Evolutionary conservation across 1,140 invertebrate species (phyloP), one percentile per base, ranked within the genome.

Genomic region (Cotesia typhae): DNA sequence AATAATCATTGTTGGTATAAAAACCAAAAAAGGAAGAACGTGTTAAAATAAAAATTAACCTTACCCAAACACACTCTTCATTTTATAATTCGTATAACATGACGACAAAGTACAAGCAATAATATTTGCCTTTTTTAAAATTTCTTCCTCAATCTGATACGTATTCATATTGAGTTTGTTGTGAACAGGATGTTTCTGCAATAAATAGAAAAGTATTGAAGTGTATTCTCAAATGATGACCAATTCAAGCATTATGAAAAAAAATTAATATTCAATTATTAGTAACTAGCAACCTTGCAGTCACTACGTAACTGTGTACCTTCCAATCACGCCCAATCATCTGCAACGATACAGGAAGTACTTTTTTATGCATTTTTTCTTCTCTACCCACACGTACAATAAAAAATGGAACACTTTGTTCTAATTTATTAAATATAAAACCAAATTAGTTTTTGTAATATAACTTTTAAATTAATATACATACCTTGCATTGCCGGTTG

Each of bases 371-470:
- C 84, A 91, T 90, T 12, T 82, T 80, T 64, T 89, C 88, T 37
- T 66, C 60, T 20, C 87, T 85, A 0, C 91, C 91, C 75, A 90
- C 88, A 71, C 91, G 87, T 6, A 91, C 90, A 84, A 91, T 85
- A 68, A 85, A 85, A 69, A 91, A 89, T 38, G 85, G 14, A 35
- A 61, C 5, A 7, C 6, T 10, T 17, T 61, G 14, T 2, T 17
- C 59, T 61, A 20, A 59, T 28, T 28, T 28, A 61, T 57, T 6
- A 14, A 17, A 57, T 4, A 20, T 4, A 35, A 65, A 37, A 14
- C 3, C 47, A 28, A 28, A 65, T 65, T 7, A 65, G 14, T 36
- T 41, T n/a, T n/a, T 38, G 6, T 20, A 60, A 60, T 14, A 28
- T 4, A 60, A 20, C 2, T 3, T 14, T 14, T 28, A 64, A 38